Evolutionary conservation across 2,797 vertebrate species (phyloP), one percentile per base, ranked within the genome.

Genomic region (Gymnodraco acuticeps): DNA sequence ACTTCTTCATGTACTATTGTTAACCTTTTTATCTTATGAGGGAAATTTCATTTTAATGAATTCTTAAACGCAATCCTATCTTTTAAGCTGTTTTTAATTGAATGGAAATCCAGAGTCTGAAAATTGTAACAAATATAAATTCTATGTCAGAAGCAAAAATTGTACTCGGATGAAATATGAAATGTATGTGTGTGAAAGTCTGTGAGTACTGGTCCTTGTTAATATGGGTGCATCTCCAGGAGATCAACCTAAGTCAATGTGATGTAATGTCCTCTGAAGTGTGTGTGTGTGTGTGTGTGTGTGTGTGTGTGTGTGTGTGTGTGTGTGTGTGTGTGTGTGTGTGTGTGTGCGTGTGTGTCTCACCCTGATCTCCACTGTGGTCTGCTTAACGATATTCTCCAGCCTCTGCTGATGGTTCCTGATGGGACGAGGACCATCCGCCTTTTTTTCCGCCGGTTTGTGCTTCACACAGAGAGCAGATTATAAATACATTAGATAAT

Each of bases 391-490:
- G 0, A 97, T 96, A 88, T 90, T 95, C 88, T 96, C 96, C 89
- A 98, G 93, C 47, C 94, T 94, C 91, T 97, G 97, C 73, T 96
- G 94, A 2, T 98, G 97, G 92, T 93, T 96, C 67, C 60, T 92
- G n/a, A 50, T 66, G 1, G 77, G 61, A 65, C 86, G 89, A 0
- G 81, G 89, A 8, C 70, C 81, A 1, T 80, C 46, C 0, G 16
- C 64, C 56, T 80, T 84, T 61, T 87, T 92, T 5, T 67, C 87
- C 10, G 62, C 71, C 42, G 46, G 50, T 41, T 68, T 90, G 90
- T 94, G 72, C 74, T 43, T 13, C 54, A 66, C 64, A 70, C 14
- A 75, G 41, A 65, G 10, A 58, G 20, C 2, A 54, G 31, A 62
- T 75, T 16, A 79, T 23, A 65, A 73, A 70, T 13, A 77, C 60